These are phyloP conservation scores for Sialis lutaria DNA, from an alignment of 2,888 invertebrate genomes.

Conservation along the genomic window DNA sequence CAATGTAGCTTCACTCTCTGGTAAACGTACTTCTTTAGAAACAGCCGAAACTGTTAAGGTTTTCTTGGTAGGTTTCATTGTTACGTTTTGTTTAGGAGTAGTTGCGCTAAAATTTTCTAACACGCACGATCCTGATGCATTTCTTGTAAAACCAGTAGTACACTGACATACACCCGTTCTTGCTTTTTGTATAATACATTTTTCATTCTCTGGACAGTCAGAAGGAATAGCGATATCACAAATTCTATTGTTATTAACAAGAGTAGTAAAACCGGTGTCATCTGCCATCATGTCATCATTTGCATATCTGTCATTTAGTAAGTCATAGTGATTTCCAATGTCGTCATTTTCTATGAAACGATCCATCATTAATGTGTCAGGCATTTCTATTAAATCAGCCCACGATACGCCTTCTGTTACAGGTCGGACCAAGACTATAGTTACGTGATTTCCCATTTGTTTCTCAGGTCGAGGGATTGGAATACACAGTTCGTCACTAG, in stretches of 20 bases:
- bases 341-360: not conserved
- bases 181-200: constrained; percentile 42
- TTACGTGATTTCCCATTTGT: constrained; percentile 35
- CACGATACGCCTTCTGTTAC: constrained; percentile 36
- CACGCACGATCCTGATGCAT: constrained; percentile 13
- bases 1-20: constrained; percentile 68
- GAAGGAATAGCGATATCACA: constrained; percentile 40
- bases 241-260: constrained; percentile 17
- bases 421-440: constrained; percentile 64
- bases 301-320: not conserved
- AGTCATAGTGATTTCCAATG: constrained; percentile 1
- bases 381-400: constrained; percentile 24
- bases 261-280: not conserved
- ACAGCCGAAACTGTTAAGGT: constrained; percentile 55
- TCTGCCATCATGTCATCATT: constrained; percentile 5
- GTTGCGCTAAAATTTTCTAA: not conserved
- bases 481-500: constrained; percentile 49
- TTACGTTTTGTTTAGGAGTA: constrained; percentile 19
- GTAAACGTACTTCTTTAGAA: constrained; percentile 66
- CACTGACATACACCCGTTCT: constrained; percentile 58
- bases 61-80: constrained; percentile 35
- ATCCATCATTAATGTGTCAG: not conserved
- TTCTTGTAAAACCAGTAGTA: constrained; percentile 38
- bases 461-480: constrained; percentile 36
- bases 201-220: constrained; percentile 49